Base-by-base conservation (phyloP, 2,888 invertebrate species). In the Cordylochernes scorpioides region DNA sequence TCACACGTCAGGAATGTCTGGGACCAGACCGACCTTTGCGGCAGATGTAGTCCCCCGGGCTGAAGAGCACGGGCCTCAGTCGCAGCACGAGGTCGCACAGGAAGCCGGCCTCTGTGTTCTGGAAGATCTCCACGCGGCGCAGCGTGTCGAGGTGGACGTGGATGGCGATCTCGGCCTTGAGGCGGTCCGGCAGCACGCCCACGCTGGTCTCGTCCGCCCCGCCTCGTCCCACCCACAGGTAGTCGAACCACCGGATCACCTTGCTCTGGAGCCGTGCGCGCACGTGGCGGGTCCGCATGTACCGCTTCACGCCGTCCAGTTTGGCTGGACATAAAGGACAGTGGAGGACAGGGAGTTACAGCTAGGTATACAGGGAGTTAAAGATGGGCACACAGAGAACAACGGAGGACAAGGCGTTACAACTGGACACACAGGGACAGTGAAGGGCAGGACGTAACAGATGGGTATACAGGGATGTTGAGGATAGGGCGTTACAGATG, bases 171-270 rank as follows among this genome's bases (percentile, higher is more conserved):
- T 94, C 94, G 37, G 91, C 91, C 60, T 91, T 91, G 48, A 91
- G 65, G 59, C 88, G 88, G 61, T 91, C 63, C 43, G 84, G 84
- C 50, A 86, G 67, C 61, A 80, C 84, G 51, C 78, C 77, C 46
- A 86, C 80, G 35, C 80, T 78, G 56, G 72, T 74, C 55, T 94
- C 91, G 54, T 91, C 86, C 18, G 86, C 84, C 53, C 86, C 86
- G 60, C 91, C 91, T 61, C 94, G 88, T 43, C 86, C 86, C 49
- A 88, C 68, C 91, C 94, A 94, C 49, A 91, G 65, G 58, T 94
- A 91, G 63, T 94, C 91, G 59, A 91, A 94, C 91, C 91, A 94
- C 58, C 86, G 84, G 59, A 94, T 91, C 44, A 82, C 91, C 58
- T 91, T 86, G 49, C 84, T 78, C 57, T 94, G 88, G 36, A 94